A percentile compares a stretch with the other conserved stretches of the same genome.
phyloP scores from a whole-genome alignment of 2,797 vertebrate species.

The Anguilla marmorata region DNA sequence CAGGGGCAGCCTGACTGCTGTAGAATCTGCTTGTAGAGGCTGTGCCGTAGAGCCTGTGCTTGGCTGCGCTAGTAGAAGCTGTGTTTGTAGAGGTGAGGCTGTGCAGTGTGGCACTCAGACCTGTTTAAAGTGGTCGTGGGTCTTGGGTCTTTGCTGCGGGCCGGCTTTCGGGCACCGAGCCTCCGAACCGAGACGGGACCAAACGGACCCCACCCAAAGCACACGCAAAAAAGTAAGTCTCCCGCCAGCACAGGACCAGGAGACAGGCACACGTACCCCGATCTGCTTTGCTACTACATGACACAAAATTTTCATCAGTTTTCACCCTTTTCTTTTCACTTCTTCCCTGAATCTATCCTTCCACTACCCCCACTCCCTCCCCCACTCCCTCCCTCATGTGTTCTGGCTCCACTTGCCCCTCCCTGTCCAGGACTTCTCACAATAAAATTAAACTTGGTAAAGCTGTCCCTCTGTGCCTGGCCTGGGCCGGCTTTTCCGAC shows the following conservation, averaged over 20 bases:
- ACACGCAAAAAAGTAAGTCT: background rate
- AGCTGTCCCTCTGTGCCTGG: background rate
- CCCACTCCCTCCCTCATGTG: background rate
- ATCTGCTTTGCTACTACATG: background rate
- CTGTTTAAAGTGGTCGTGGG: background rate
- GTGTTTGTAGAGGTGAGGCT: background rate
- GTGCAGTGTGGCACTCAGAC: background rate
- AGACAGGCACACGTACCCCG: background rate
- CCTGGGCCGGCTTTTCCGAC: background rate
- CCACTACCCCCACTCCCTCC: background rate
- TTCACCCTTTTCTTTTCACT: background rate
- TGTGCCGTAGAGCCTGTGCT: background rate
- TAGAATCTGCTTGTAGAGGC: background rate
- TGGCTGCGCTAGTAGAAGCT: too few species aligned
- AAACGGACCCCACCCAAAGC: background rate
- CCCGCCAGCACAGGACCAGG: background rate
- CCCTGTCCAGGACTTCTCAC: background rate
- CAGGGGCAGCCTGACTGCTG: background rate
- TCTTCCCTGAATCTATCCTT: background rate
- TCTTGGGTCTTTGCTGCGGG: background rate
- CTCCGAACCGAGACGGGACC: background rate
- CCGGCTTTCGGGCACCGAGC: background rate
- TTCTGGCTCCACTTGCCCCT: background rate
- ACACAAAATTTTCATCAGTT: background rate
- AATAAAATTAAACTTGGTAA: constrained; percentile 4